These are phyloP conservation scores for Atrina japonica DNA, from an alignment of 2,888 invertebrate species.

Conservation along the genomic window DNA sequence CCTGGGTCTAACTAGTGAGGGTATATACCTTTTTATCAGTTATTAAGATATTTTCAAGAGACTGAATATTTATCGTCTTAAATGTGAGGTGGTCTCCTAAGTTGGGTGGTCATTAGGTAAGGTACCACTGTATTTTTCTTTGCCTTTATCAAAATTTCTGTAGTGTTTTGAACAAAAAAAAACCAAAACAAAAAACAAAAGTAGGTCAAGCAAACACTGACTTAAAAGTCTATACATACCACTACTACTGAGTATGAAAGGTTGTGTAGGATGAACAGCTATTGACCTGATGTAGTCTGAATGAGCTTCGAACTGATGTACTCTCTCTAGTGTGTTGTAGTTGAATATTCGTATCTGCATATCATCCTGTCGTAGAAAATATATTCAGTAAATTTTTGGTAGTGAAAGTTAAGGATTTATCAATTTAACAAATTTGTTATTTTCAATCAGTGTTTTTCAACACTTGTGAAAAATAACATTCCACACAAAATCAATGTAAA, in stretches of 20 bases:
- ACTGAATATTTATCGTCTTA: no score
- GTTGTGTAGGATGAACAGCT: slow-evolving; percentile 98
- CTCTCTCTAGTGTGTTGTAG: slow-evolving; percentile 98
- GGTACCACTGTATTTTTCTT: no score
- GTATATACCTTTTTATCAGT: no score
- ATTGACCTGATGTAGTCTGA: slow-evolving; percentile 98
- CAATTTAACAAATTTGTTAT: no score
- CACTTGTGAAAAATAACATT: neutral
- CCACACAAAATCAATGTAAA: no score
- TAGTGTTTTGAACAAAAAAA: no score
- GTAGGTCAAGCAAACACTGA: neutral
- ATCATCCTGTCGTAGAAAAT: slow-evolving; percentile 79
- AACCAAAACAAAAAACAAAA: neutral
- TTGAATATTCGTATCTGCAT: slow-evolving; percentile 94
- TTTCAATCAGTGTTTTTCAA: no score
- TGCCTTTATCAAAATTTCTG: no score
- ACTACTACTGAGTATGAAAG: slow-evolving; percentile 97
- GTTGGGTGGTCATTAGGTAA: no score
- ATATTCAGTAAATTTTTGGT: neutral
- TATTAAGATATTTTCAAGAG: no score
- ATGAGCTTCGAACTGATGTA: slow-evolving; percentile 98
- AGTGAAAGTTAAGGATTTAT: neutral
- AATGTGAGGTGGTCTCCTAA: no score
- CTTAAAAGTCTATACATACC: slow-evolving; percentile 85
- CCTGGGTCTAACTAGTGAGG: no score